Evolutionary conservation across 2,113 vertebrate species (phyloP).

Genomic region (Labeo rohita): DNA sequence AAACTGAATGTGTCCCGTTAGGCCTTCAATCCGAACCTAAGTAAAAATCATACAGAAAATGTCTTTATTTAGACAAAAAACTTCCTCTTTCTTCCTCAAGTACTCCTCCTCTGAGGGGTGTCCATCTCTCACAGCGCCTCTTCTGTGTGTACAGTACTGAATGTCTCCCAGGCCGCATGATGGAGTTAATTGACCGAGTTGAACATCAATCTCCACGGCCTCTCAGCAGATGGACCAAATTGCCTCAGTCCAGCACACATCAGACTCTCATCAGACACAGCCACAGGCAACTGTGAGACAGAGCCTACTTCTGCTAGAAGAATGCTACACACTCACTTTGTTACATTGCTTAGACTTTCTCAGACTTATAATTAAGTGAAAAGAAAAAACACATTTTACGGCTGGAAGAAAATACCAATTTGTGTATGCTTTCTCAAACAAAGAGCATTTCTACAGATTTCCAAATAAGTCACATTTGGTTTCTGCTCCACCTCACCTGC

Average conservation of each 20-base stretch:
- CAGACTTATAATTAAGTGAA: conserved; percentile 8
- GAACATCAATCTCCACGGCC: conserved; percentile 69
- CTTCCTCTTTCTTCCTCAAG: conserved; percentile 6
- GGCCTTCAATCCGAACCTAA: conserved; percentile 92
- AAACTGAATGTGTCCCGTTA: conserved; percentile 97
- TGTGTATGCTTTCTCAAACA: not conserved
- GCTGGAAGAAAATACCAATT: not conserved
- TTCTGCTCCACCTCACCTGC: not conserved
- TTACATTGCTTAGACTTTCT: not conserved
- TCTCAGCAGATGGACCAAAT: conserved; percentile 72
- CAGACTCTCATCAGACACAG: conserved; percentile 63
- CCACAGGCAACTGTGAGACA: conserved; percentile 52
- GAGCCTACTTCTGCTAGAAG: not conserved
- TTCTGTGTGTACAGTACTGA: conserved; percentile 60
- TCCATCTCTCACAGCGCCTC: conserved; percentile 5
- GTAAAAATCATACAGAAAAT: conserved; percentile 44
- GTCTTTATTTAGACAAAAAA: conserved; percentile 22
- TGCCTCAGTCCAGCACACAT: conserved; percentile 67
- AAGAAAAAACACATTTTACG: not conserved
- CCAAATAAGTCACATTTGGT: conserved; percentile 4
- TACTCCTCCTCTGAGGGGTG: not conserved
- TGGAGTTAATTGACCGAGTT: conserved; percentile 74
- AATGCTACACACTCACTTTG: not conserved
- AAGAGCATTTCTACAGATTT: not conserved
- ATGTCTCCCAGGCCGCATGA: conserved; percentile 71